Percentiles rank a stretch among this genome's conserved stretches.
phyloP scores from a whole-genome alignment of 2,797 vertebrate genomes.

The Champsocephalus esox region DNA sequence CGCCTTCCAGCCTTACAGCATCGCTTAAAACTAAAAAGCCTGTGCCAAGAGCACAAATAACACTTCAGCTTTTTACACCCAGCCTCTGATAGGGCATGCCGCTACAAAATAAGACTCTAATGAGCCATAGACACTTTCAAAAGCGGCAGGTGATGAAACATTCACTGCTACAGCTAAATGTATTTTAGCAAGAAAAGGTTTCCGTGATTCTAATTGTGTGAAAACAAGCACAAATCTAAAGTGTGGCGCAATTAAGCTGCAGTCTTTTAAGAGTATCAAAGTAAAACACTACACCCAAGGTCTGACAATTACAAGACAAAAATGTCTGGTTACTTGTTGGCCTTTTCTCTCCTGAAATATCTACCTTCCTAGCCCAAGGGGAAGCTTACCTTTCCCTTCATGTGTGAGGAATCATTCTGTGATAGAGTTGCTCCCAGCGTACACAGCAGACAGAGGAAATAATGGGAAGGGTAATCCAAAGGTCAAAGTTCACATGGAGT shows the following conservation, averaged over 20 bases:
- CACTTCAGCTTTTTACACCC: slow-evolving; percentile 9
- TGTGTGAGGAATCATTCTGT: slow-evolving; percentile 58
- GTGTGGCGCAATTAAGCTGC: slow-evolving; percentile 38
- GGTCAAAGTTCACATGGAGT: slow-evolving; percentile 51
- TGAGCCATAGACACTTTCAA: slow-evolving; percentile 34
- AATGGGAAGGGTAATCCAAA: slow-evolving; percentile 35
- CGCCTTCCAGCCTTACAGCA: slow-evolving; percentile 7
- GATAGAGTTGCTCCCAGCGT: slow-evolving; percentile 34
- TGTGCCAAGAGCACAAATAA: neutral
- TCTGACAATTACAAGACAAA: slow-evolving; percentile 57
- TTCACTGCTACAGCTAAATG: slow-evolving; percentile 28
- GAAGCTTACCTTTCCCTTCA: slow-evolving; percentile 60
- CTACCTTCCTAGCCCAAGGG: slow-evolving; percentile 38
- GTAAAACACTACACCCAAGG: slow-evolving; percentile 46
- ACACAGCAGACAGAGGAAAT: slow-evolving; percentile 31
- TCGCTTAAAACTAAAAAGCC: neutral
- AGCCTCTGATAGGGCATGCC: slow-evolving; percentile 18
- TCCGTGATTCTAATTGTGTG: slow-evolving; percentile 28
- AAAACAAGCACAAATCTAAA: slow-evolving; percentile 45
- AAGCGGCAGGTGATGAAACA: slow-evolving; percentile 59
- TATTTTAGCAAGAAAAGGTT: slow-evolving; percentile 19
- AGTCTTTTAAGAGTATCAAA: slow-evolving; percentile 57
- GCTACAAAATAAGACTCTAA: slow-evolving; percentile 46
- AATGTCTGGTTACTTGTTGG: slow-evolving; percentile 51
- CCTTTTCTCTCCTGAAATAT: slow-evolving; percentile 55